A percentile compares a stretch with the other conserved stretches of the same genome.
Conservation (phyloP, 2,113 vertebrate genomes). For the Mormyrus lacerda region DNA sequence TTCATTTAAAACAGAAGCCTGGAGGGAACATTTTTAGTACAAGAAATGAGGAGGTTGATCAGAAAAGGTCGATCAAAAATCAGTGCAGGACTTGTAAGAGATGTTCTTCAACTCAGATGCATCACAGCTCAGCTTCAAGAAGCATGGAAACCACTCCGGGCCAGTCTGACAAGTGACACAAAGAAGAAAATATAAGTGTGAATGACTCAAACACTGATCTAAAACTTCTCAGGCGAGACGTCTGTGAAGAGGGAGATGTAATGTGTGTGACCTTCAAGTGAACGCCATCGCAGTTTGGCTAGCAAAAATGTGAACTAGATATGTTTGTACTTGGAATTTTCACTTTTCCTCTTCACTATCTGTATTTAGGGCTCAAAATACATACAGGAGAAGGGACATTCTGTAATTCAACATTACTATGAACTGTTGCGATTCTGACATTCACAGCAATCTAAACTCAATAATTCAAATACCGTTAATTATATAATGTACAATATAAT, state of each 20-base stretch:
- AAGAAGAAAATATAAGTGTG: background rate
- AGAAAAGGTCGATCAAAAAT: constrained; percentile 4
- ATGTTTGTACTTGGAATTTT: background rate
- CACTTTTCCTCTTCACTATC: background rate
- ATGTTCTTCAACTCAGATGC: background rate
- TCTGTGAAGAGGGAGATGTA: background rate
- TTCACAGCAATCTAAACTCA: background rate
- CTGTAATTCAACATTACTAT: background rate
- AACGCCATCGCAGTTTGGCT: background rate
- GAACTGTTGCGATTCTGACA: background rate
- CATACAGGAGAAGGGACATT: background rate
- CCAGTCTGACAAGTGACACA: background rate
- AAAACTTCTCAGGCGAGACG: background rate
- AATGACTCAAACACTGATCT: constrained; percentile 4
- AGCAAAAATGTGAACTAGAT: background rate
- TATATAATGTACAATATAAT: background rate
- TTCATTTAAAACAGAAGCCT: background rate
- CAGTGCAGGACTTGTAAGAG: background rate
- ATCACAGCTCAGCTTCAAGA: background rate
- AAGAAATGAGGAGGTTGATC: background rate
- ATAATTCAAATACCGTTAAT: background rate
- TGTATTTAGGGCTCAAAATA: background rate
- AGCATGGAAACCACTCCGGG: background rate
- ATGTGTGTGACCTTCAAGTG: background rate
- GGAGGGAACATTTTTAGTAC: background rate